Evolutionary conservation across 30 jellyfish, hydroid and myxozoan species (phyloP).

Genomic region (Aurelia sp.): DNA sequence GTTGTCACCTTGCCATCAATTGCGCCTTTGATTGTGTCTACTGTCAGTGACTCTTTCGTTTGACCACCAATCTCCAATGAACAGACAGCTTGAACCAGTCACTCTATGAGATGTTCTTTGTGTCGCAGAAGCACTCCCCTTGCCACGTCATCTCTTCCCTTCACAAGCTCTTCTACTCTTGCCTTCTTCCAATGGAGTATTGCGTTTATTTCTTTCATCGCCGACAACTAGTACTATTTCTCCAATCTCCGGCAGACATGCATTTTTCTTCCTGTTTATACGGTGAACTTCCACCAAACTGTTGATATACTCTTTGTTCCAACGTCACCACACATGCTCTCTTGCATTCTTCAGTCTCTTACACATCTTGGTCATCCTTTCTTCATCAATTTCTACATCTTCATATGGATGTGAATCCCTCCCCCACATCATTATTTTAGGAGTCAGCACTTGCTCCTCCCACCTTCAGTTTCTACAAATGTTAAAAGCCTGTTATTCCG

Average conservation of each 20-base stretch:
- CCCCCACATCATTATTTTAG: constrained; percentile 54
- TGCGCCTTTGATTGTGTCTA: constrained; percentile 32
- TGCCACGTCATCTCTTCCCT: neutral
- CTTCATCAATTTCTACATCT: constrained; percentile 8
- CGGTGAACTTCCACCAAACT: no score
- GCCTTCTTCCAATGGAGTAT: neutral
- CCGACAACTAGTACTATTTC: constrained; percentile 2
- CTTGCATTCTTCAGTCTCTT: no score
- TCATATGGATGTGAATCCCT: constrained; percentile 36
- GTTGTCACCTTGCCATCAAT: constrained; percentile 15
- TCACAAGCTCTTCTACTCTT: neutral
- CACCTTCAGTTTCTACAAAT: constrained; percentile 36
- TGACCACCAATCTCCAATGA: neutral
- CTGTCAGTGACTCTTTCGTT: constrained; percentile 46
- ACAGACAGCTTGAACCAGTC: constrained; percentile 21
- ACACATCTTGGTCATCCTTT: no score
- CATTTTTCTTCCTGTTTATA: no score
- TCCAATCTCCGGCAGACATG: constrained; percentile 3
- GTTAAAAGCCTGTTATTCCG: constrained; percentile 22
- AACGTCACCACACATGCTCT: no score
- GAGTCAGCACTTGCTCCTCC: constrained; percentile 62
- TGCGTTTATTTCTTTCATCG: neutral
- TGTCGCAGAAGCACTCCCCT: constrained; percentile 32
- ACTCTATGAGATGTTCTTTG: constrained; percentile 28
- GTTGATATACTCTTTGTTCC: no score